Percentiles rank a stretch among this genome's conserved stretches.
phyloP scores from a whole-genome alignment of 2,113 vertebrate species.

The Silurus asotus region DNA sequence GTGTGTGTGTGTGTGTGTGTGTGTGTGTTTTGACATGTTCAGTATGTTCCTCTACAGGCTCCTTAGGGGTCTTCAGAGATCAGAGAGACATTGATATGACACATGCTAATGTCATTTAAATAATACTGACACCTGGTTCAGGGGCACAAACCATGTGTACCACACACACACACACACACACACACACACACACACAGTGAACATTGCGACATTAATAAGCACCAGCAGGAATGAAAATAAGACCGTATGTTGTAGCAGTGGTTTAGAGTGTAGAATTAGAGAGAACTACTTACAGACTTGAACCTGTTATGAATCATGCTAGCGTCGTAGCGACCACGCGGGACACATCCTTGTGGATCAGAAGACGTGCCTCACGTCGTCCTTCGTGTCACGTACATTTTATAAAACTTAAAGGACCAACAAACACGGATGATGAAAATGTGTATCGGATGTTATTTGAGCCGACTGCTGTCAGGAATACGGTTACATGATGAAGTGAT shows the following conservation, averaged over 20 bases:
- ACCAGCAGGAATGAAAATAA: neutral
- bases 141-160: neutral
- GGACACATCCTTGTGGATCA: neutral
- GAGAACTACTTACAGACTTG: constrained; percentile 31
- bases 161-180: constrained; percentile 1
- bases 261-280: neutral
- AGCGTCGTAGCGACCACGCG: neutral
- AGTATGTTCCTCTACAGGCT: neutral
- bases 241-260: neutral
- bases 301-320: constrained; percentile 43
- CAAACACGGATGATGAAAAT: too few species aligned
- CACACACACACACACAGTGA: neutral
- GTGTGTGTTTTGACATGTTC: too few species aligned
- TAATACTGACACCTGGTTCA: neutral
- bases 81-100: neutral
- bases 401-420: too few species aligned
- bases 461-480: too few species aligned
- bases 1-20: too few species aligned
- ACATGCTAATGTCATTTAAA: constrained; percentile 22
- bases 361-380: too few species aligned
- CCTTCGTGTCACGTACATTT: too few species aligned
- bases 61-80: neutral
- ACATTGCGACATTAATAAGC: constrained; percentile 1
- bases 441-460: too few species aligned
- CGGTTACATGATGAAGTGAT: too few species aligned